Conservation (phyloP, 2,888 invertebrate species). For the Fragum fragum region DNA sequence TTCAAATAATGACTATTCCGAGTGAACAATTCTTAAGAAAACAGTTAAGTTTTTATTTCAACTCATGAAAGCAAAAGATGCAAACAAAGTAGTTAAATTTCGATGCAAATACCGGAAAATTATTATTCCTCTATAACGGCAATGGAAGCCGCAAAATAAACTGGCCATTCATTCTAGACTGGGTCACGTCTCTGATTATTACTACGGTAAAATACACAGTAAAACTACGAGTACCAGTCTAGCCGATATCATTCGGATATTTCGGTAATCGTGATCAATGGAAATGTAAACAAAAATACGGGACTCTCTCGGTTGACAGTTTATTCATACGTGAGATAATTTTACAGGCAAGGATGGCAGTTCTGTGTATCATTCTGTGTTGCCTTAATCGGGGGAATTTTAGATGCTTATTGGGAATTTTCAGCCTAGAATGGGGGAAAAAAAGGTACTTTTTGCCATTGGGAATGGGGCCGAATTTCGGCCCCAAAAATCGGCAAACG, state of each 20-base stretch:
- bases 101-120: constrained; percentile 1
- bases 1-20: constrained; percentile 6
- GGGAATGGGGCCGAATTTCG: constrained; percentile 28
- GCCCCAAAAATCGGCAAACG: constrained; percentile 26
- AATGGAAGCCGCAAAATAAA: constrained; percentile 4
- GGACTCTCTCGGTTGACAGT: constrained; percentile 6
- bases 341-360: constrained; percentile 7
- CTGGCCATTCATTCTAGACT: constrained; percentile 6
- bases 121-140: not conserved
- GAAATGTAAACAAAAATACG: constrained; percentile 6
- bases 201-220: constrained; percentile 6
- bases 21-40: constrained; percentile 2
- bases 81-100: constrained; percentile 6
- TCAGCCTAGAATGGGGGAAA: constrained; percentile 8
- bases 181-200: constrained; percentile 6
- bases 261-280: not conserved
- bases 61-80: not conserved
- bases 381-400: constrained; percentile 2
- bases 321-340: not conserved
- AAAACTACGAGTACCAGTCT: constrained; percentile 1
- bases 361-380: constrained; percentile 1
- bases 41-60: not conserved
- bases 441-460: not conserved
- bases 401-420: constrained; percentile 13
- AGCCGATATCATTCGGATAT: not conserved